phyloP scores from a whole-genome alignment of 2,797 vertebrate species.

The Spizella passerina region DNA sequence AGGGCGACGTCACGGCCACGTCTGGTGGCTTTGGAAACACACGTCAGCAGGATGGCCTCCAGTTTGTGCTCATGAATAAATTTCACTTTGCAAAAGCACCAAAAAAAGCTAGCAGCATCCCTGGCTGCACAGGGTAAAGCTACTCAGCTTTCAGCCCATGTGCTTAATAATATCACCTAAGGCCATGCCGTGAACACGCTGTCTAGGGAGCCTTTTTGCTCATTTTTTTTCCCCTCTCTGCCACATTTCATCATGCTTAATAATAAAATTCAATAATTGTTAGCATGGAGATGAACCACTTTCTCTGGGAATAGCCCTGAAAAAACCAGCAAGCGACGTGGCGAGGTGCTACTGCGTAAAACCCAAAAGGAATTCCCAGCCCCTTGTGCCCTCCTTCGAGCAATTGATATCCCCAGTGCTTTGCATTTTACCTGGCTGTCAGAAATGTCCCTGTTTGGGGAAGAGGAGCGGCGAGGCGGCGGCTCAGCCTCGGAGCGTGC shows the following conservation, averaged over 20 bases:
- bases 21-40: background rate
- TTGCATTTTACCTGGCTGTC: background rate
- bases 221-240: background rate
- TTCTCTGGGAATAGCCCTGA: background rate
- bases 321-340: background rate
- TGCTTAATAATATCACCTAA: slow-evolving; percentile 26
- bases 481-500: background rate
- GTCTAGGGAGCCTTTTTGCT: background rate
- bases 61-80: slow-evolving; percentile 26
- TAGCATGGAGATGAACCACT: background rate
- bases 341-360: background rate
- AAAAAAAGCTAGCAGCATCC: background rate
- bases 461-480: background rate
- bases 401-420: background rate
- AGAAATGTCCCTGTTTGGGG: background rate
- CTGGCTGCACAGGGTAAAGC: background rate
- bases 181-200: background rate
- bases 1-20: background rate
- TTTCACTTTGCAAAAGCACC: background rate
- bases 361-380: background rate
- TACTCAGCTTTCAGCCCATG: slow-evolving; percentile 1
- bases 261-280: slow-evolving; percentile 56
- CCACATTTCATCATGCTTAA: slow-evolving; percentile 17
- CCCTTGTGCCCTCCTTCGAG: background rate
- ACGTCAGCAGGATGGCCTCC: background rate